Evolutionary conservation across 1,140 invertebrate genomes (phyloP), one percentile per base, ranked within the genome.

Genomic region (Anthonomus grandis): DNA sequence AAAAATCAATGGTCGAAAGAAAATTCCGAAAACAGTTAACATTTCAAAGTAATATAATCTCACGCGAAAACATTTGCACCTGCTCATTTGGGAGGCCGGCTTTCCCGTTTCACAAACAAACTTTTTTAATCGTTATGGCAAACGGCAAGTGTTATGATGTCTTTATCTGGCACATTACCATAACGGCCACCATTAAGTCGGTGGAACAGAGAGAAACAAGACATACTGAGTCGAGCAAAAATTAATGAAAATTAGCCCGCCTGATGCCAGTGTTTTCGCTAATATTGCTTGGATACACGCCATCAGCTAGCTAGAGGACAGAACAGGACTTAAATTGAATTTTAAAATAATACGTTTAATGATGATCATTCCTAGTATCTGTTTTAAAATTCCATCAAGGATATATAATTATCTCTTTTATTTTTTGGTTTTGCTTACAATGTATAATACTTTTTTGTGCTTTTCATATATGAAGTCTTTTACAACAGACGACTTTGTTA

Each of bases 241-340:
- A 53, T 58, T 64, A 63, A 64, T 64, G 63, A 64, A 64, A 60
- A 64, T 63, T 63, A 65, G 57, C 49, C 50, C 52, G 46, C 36
- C 61, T 42, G 64, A n/a, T n/a, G n/a, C n/a, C n/a, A n/a, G n/a
- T n/a, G n/a, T n/a, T 65, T 61, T 57, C 41, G 52, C 51, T 49
- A 59, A 66, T 66, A 66, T 66, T 66, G 59, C 65, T 56, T 37
- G 47, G 50, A 31, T 47, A 52, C 65, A 66, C 65, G 65, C 60
- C 57, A 66, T 34, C 38, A 39, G 9, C n/a, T n/a, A n/a, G n/a
- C n/a, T n/a, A n/a, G n/a, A 31, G 13, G 21, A 6, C 54, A 57
- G 54, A 24, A 12, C 10, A 18, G 55, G 52, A 47, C 21, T 55
- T 19, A 10, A n/a, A n/a, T n/a, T n/a, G n/a, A n/a, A n/a, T n/a